Percentiles rank a stretch among this genome's conserved stretches.
Evolutionary conservation across 1,140 invertebrate species (phyloP).

Genomic region (Gonioctena quinquepunctata): DNA sequence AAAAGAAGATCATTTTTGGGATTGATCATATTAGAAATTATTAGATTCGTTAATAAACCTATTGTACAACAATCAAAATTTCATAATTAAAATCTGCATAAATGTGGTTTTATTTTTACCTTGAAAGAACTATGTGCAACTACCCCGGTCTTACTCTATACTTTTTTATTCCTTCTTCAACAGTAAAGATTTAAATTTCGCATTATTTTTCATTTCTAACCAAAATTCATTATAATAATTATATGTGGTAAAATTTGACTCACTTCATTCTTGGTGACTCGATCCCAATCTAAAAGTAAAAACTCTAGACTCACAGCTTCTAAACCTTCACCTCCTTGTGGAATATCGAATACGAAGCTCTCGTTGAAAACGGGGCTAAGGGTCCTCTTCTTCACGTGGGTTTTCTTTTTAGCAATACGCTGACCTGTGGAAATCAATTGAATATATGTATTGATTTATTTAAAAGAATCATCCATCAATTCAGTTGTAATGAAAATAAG

Average conservation of each 20-base stretch:
- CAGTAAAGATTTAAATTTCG: too few relatives aligned
- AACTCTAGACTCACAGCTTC: slow-evolving; percentile 91
- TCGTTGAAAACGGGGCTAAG: slow-evolving; percentile 98
- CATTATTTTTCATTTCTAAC: not conserved
- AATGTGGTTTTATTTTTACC: too few relatives aligned
- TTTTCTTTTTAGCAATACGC: slow-evolving; percentile 98
- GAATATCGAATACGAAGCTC: slow-evolving; percentile 88
- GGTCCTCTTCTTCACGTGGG: slow-evolving; percentile 97
- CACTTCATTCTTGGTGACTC: slow-evolving; percentile 97
- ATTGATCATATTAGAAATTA: too few relatives aligned
- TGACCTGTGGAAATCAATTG: slow-evolving; percentile 65
- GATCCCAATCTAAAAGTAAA: slow-evolving; percentile 93
- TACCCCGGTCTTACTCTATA: too few relatives aligned
- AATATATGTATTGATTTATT: not conserved
- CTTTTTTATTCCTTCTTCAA: too few relatives aligned
- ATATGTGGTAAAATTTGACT: slow-evolving; percentile 28
- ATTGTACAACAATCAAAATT: too few relatives aligned
- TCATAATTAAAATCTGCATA: too few relatives aligned
- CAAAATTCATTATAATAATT: not conserved
- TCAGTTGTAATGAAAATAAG: too few relatives aligned
- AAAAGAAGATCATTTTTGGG: too few relatives aligned
- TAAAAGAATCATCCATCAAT: too few relatives aligned
- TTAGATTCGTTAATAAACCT: too few relatives aligned
- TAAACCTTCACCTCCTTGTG: slow-evolving; percentile 72
- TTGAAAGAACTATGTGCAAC: too few relatives aligned